Base-by-base conservation (phyloP, 1,140 invertebrate species). In the Heliconius nattereri region DNA sequence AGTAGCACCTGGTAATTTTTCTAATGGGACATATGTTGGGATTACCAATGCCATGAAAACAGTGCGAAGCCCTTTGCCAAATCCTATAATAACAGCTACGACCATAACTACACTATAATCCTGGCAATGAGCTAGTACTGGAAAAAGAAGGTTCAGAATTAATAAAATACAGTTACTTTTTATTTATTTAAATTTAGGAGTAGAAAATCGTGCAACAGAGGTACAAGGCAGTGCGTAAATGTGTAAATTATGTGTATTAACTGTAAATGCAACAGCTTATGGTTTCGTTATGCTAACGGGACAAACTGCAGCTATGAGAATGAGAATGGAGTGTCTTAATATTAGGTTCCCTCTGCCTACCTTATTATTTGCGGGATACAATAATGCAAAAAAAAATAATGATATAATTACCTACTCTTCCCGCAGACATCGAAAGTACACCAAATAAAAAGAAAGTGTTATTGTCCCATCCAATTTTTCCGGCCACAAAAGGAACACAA, bases 11-110 rank as follows among this genome's bases (percentile, higher is more conserved):
- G 96, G 96, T 70, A 96, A 85, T 57, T 96, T 95, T 71, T 96
- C 95, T 19, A 96, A 84, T 7, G 96, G 95, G 49, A 97, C 96
- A 84, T 96, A 95, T 1, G 95, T 94, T 20, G 96, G 96, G 78
- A 96, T 96, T 7, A 96, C 96, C 20, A 97, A 87, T 0, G 96
- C 95, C 95, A 96, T 96, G 84, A 96, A 96, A 2, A 97, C 96
- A 45, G 96, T 96, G 75, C 96, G 90, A 7, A 97, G 84, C 0
- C 95, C 96, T 91, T 96, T 96, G 32, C 95, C 96, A 70, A 95
- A 94, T 0, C 96, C 96, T 40, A 96, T 95, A 82, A 96, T 95
- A 2, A 95, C 92, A 9, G 95, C 95, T n/a, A 96, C 90, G 11
- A 91, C 60, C 0, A 96, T 82, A 1, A 95, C 91, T 7, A 94